phyloP scores from a whole-genome alignment of 2,113 vertebrate genomes.

The Motacilla tschutschensis region DNA sequence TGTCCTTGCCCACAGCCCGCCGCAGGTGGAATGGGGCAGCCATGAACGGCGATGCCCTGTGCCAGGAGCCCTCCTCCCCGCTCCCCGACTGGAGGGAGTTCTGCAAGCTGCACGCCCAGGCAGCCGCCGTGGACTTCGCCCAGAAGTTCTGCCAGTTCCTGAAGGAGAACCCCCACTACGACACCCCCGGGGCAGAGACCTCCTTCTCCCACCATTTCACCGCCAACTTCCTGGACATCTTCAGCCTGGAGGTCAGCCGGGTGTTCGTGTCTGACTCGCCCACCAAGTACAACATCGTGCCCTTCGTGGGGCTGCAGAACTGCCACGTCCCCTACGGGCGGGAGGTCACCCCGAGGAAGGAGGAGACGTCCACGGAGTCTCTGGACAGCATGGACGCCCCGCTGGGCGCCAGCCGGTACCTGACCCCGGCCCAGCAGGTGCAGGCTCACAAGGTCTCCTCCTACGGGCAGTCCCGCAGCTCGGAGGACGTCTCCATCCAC shows the following conservation, averaged over 20 bases:
- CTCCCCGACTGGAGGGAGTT: constrained; percentile 96
- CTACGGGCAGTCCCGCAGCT: constrained; percentile 91
- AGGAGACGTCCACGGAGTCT: constrained; percentile 83
- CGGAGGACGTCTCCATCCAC: constrained; percentile 86
- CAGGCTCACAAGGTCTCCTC: constrained; percentile 78
- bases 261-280: constrained; percentile 79
- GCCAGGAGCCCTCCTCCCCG: constrained; percentile 86
- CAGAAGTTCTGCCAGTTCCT: constrained; percentile 94
- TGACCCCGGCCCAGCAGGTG: constrained; percentile 60
- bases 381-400: constrained; percentile 87
- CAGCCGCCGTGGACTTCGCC: constrained; percentile 90
- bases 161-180: constrained; percentile 91
- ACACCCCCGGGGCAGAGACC: constrained; percentile 86
- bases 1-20: constrained; percentile 57
- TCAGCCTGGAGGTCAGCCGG: constrained; percentile 84
- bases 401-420: constrained; percentile 47
- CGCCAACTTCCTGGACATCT: constrained; percentile 89
- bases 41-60: constrained; percentile 92
- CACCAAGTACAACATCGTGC: constrained; percentile 84
- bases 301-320: constrained; percentile 86
- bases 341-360: constrained; percentile 78
- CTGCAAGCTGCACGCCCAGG: constrained; percentile 93
- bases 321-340: constrained; percentile 82
- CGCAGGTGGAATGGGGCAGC: constrained; percentile 89
- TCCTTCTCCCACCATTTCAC: constrained; percentile 93